Evolutionary conservation across 2,888 invertebrate genomes (phyloP), one percentile per base, ranked within the genome.

Genomic region (Lasioglossum pauxillum): DNA sequence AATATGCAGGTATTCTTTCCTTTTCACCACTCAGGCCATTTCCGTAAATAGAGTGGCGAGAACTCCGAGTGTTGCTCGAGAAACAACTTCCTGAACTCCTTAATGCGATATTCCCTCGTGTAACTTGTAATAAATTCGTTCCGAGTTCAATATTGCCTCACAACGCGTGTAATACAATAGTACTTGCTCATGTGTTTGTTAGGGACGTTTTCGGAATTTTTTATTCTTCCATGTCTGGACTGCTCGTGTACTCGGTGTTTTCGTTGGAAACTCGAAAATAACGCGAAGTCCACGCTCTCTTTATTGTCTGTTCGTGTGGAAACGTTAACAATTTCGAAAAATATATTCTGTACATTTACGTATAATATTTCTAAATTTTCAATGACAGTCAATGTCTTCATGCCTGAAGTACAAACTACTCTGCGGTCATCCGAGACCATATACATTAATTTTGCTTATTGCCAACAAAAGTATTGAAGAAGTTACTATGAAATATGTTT

Each of bases 1-100:
- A 80, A 80, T 75, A 80, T 71, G 69, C 69, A 75, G n/a, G 27
- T 38, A 67, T 69, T 75, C 69, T n/a, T 67, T 67, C 53, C 69
- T 75, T 69, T 78, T 75, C 27, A 5, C 69, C 53, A 49, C 74
- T 67, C 74, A 46, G 8, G 49, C 46, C 27, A 5, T 60, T 44
- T 64, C 67, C 38, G 49, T 38, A 53, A 69, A 77, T 77, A 67
- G 69, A 77, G 49, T 27, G 35, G 31, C 69, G 38, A 35, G 67
- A 77, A 49, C 64, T 46, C 35, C 67, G 67, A 35, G 46, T n/a
- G n/a, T 44, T 44, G 27, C 31, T 46, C 27, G 72, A 46, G 16
- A 46, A 41, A 73, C 31, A 44, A 73, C 46, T 27, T 49, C 27
- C 46, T 27, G 19, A 31, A 46, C 16, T 73, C 19, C 38, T 38